Evolutionary conservation across 2,113 vertebrate genomes (phyloP), one percentile per base, ranked within the genome.

Genomic region (Leucoraja erinaceus): DNA sequence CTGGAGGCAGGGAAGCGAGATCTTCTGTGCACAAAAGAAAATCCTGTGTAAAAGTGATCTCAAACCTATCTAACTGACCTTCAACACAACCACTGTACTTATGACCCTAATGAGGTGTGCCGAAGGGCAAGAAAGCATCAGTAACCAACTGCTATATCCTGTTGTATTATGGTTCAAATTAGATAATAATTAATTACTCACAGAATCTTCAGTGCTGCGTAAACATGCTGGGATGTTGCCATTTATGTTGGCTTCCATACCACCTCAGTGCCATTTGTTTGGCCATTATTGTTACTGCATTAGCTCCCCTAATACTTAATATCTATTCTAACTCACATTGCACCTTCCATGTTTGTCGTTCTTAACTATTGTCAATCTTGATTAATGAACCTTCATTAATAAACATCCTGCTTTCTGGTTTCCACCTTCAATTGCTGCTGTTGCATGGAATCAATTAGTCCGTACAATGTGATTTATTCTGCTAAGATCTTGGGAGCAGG

Each of bases 181-280:
- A 98, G 97, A 98, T 97, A 97, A 97, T 98, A 98, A 98, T 98
- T 99, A 98, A 99, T 98, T 98, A 98, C 96, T 97, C 96, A 97
- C 98, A 98, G 97, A 97, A 98, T 98, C 97, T 98, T 98, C 98
- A 97, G 97, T 96, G 96, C 97, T 96, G 97, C 96, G 98, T 98
- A 97, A 97, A 96, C 97, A 98, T 97, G 98, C 99, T 98, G 96
- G 95, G 96, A 93, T 97, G 96, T 97, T 90, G 66, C 90, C 68
- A 70, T 47, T 90, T 72, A 14, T 47, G 8, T 91, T 72, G 90
- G 63, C 68, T 72, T 72, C 90, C 68, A 28, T 31, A 91, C 68
- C 20, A 70, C 7, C 18, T 72, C 88, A 91, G 68, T 91, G 88
- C 18, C 22, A 9, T 91, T 91, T 20, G 2, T 54, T 91, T 66